phyloP scores from a whole-genome alignment of 2,888 invertebrate genomes.

The Pachycephus smyrnensis region DNA sequence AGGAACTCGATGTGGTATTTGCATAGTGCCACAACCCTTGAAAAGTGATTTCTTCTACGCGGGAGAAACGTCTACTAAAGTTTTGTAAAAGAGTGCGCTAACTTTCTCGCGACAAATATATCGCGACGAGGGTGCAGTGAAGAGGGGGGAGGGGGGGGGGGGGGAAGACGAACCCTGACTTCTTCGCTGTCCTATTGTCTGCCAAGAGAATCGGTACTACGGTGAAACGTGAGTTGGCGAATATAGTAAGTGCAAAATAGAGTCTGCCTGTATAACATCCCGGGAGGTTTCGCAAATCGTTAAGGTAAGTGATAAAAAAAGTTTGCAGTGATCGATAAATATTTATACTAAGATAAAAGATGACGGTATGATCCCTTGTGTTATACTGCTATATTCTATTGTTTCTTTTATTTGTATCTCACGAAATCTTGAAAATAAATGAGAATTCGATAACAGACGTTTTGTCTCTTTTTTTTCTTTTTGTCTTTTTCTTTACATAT shows the following conservation, averaged over 20 bases:
- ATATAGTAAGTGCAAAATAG: neutral
- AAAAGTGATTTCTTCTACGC: conserved; percentile 20
- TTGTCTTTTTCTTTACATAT: no score
- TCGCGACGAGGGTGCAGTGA: neutral
- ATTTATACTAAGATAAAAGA: neutral
- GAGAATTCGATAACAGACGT: neutral
- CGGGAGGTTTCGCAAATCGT: neutral
- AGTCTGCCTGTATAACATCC: neutral
- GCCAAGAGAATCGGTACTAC: neutral
- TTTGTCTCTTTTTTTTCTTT: no score
- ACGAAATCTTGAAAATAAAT: neutral
- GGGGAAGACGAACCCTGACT: neutral
- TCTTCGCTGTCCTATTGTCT: neutral
- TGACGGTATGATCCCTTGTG: neutral
- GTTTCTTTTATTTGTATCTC: neutral
- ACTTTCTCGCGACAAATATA: conserved; percentile 26
- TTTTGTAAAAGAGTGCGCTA: neutral
- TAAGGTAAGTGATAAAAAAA: no score
- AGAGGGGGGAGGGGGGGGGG: no score
- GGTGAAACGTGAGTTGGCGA: neutral
- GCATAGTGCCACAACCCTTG: conserved; percentile 1
- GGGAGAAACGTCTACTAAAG: conserved; percentile 14
- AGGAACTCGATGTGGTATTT: neutral
- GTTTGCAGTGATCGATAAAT: neutral
- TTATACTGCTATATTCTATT: neutral